Base-by-base conservation (phyloP, 2,888 invertebrate species). In the Rhagium mordax region DNA sequence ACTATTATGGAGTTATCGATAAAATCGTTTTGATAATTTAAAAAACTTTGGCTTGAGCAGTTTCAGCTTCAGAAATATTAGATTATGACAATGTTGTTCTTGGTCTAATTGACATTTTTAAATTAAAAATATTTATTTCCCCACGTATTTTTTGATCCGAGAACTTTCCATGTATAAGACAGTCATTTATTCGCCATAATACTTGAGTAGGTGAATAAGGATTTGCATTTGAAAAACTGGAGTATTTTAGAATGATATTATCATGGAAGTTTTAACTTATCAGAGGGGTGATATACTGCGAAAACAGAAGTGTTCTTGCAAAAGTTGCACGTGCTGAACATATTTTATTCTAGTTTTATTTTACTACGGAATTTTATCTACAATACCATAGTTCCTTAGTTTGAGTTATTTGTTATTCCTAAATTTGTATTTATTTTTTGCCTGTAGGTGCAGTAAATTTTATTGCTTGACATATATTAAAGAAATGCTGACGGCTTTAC, bases 291-390 rank as follows among this genome's bases (percentile, higher is more conserved):
- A 64, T 64, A 49, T 64, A 64, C 64, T 64, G 64, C 64, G 64
- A 64, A 64, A 64, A 64, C 64, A 64, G 51, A 49, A 64, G 51
- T 64, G 15, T 64, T 64, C 64, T 49, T 48, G 64, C 49, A 64
- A 64, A 64, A 51, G 64, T 51, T 64, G 64, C 64, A 64, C 64
- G 64, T 64, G 64, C 64, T 48, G 51, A 64, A 64, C 64, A 64
- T 64, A 55, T 64, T 64, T 64, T 64, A 64, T 64, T 49, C 64
- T 49, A 29, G 64, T 27, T 64, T 49, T 48, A 51, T 51, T 64
- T 64, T 51, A 48, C 64, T 48, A 64, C 64, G 29, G 49, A 49
- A 62, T 47, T 64, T 64, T 64, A 64, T 64, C 64, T 49, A 16
- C 21, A 48, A 27, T 64, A 7, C 61, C 20, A 51, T 64, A 51